phyloP scores from a whole-genome alignment of 2,113 vertebrate genomes.

The Mus pahari region DNA sequence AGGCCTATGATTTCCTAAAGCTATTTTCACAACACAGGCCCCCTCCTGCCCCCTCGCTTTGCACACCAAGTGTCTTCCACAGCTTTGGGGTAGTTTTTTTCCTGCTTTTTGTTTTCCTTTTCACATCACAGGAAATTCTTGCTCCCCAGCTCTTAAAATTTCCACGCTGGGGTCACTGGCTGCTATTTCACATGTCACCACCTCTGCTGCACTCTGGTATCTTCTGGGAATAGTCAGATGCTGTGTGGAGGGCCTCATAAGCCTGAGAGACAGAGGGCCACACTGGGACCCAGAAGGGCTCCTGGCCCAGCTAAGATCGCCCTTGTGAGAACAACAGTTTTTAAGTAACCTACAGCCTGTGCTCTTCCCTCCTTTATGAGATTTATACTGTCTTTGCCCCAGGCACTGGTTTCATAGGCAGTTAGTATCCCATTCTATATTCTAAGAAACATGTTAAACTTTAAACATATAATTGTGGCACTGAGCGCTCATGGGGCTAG shows the following conservation, averaged over 20 bases:
- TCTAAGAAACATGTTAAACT: neutral
- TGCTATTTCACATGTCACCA: neutral
- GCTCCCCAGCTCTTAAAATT: neutral
- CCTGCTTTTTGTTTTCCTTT: neutral
- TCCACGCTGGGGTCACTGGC: neutral
- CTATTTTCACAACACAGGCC: fast-evolving
- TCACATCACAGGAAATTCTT: neutral
- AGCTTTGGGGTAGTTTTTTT: neutral
- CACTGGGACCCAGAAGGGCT: neutral
- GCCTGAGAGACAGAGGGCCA: neutral
- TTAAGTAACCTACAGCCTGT: neutral
- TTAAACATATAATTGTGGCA: neutral
- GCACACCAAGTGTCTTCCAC: neutral
- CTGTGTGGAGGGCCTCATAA: neutral
- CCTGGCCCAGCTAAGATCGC: too few relatives aligned
- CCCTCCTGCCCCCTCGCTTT: neutral
- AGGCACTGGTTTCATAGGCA: too few relatives aligned
- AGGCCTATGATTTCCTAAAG: fast-evolving
- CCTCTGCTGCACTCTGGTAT: neutral
- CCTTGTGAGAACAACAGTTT: neutral
- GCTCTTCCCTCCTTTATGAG: fast-evolving
- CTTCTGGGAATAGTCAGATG: neutral
- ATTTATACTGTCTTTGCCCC: neutral
- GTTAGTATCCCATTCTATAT: neutral
- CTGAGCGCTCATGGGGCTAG: fast-evolving